These are phyloP conservation scores for Mellivora capensis DNA, from an alignment of 2,113 vertebrate genomes.

Conservation along the genomic window DNA sequence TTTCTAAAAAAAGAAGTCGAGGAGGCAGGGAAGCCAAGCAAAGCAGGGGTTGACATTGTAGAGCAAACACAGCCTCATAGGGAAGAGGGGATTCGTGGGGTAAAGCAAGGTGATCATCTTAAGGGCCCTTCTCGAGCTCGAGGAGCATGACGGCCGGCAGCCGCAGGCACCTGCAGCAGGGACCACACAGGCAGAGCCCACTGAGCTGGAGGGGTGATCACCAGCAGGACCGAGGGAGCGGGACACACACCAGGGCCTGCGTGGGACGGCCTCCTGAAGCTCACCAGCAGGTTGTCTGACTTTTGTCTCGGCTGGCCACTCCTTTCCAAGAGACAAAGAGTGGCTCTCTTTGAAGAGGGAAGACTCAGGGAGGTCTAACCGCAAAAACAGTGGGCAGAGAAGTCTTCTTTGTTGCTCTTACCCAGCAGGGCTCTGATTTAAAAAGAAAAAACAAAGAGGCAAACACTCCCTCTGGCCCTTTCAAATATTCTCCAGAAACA, in stretches of 20 bases:
- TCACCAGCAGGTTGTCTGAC: background rate
- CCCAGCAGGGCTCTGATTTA: background rate
- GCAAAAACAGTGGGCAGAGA: background rate
- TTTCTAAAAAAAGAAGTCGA: background rate
- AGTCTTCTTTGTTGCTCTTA: conserved; percentile 19
- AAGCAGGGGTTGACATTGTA: background rate
- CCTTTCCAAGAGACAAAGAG: conserved; percentile 3
- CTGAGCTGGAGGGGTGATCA: background rate
- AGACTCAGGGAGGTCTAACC: conserved; percentile 1
- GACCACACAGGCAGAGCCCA: conserved; percentile 58
- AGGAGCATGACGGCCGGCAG: background rate
- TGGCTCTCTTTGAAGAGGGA: conserved; percentile 21
- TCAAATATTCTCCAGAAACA: background rate
- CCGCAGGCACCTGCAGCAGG: background rate
- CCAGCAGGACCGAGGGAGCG: background rate
- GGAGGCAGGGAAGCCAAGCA: background rate
- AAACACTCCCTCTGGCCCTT: background rate
- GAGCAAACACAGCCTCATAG: background rate
- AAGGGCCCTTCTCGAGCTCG: background rate
- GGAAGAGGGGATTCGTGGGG: background rate
- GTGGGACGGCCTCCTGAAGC: background rate
- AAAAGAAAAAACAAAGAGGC: background rate
- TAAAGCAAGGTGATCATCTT: background rate
- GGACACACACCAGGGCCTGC: background rate
- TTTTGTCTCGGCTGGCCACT: background rate